Conservation (phyloP, 2,113 vertebrate species). For the Oxyruncus cristatus region DNA sequence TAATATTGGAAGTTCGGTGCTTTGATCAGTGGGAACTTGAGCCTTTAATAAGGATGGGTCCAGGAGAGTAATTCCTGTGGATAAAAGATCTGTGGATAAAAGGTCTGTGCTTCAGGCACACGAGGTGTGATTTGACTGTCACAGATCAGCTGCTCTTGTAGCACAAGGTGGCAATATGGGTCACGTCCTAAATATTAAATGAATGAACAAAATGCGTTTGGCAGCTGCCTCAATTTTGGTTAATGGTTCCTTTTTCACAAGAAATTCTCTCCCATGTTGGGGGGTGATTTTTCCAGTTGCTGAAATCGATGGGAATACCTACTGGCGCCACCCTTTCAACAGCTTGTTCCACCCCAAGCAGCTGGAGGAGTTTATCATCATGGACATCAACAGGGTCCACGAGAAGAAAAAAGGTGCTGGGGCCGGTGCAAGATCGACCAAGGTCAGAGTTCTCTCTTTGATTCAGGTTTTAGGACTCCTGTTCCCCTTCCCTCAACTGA, state of each 20-base stretch:
- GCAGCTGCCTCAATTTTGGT: neutral
- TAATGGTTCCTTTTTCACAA: neutral
- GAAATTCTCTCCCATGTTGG: neutral
- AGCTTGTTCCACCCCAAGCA: conserved; percentile 89
- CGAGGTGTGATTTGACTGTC: neutral
- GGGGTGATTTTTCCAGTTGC: conserved; percentile 79
- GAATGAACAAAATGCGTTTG: fast-evolving
- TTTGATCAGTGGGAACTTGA: neutral
- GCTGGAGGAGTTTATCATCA: conserved; percentile 93
- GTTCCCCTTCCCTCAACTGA: neutral
- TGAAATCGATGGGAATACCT: conserved; percentile 90
- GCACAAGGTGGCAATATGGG: fast-evolving
- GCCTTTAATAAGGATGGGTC: neutral
- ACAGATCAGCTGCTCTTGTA: neutral
- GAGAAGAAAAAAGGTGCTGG: conserved; percentile 84
- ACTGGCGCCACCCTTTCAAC: conserved; percentile 91
- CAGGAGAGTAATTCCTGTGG: neutral
- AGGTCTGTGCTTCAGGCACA: neutral
- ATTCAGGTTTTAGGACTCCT: neutral
- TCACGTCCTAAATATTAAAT: neutral
- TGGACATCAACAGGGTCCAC: conserved; percentile 84
- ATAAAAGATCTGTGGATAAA: neutral
- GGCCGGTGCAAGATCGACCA: conserved; percentile 87
- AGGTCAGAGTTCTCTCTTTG: conserved; percentile 68
- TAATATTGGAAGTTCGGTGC: neutral